Evolutionary conservation across 2,113 vertebrate genomes (phyloP), one percentile per base, ranked within the genome.

Genomic region (Nymphicus hollandicus): DNA sequence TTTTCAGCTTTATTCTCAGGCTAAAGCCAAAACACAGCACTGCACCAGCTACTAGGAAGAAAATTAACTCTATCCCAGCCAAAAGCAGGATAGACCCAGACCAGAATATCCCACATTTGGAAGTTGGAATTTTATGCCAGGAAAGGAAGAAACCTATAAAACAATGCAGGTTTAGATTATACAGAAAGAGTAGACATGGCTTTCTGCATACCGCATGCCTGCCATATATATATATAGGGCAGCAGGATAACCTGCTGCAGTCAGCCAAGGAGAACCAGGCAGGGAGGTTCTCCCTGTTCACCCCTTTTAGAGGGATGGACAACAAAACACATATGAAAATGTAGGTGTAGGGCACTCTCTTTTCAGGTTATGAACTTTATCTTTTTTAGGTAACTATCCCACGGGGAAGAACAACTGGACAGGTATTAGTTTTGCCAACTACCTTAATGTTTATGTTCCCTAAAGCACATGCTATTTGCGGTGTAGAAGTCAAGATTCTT

Each of bases 221-320:
- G 23, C n/a, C 8, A 16, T 58, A n/a, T 58, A n/a, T 15, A n/a
- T n/a, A n/a, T 23, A n/a, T n/a, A n/a, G n/a, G 56, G 20, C 53
- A n/a, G 33, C 46, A 20, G 61, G 24, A 13, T 66, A 58, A 69
- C 12, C 14, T 1, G 0, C 39, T 55, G 39, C n/a, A 0, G 0
- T 25, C 20, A 8, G 17, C 49, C 1, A 5, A 41, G 35, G 12
- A 16, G 20, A 53, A 27, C 58, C 6, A 1, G 25, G 31, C 24
- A 46, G 35, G 33, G 29, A 88, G 13, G 19, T 56, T 11, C 8
- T 37, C 29, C 18, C 13, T 28, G 28, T 27, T 61, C 47, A 35
- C 8, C 8, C 9, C 18, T 25, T 14, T 88, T 13, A 20, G 14
- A 69, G 7, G 7, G 22, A 53, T 7, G 11, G 31, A 22, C 63